Evolutionary conservation across 2,113 vertebrate genomes (phyloP), one percentile per base, ranked within the genome.

Genomic region (Heterocephalus glaber): DNA sequence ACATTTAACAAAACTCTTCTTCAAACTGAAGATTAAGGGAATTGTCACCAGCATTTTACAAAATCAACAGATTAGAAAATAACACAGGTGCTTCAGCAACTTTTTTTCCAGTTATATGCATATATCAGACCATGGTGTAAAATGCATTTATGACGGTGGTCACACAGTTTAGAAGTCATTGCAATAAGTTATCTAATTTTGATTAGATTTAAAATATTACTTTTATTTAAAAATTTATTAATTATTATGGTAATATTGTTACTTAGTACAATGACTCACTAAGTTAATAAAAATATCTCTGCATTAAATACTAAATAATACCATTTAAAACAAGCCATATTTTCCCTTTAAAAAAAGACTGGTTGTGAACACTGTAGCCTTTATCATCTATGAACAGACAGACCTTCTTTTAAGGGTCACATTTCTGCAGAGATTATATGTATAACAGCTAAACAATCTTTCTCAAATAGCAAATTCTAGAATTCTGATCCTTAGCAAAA

Each of bases 251-350:
- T 84, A 7, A 4, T 79, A 56, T 65, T 82, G 77, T 84, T 84
- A 54, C 70, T 82, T 63, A 80, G 82, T 47, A 88, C n/a, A 65
- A 83, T 35, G 20, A 80, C 4, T 85, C 24, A 92, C 10, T 86
- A 90, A 96, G 49, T 38, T 91, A 91, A 89, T 92, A 94, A 92
- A 95, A 90, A 66, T 56, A 77, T 80, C 9, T 89, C 65, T 90
- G 54, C 49, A 77, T 92, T 84, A 95, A 72, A 91, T 80, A 76
- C 2, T 92, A 68, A 82, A 80, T 81, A 61, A 26, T 61, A n/a
- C 22, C 41, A 84, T 52, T 93, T 79, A 35, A 72, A 96, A 90
- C 38, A 86, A 61, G 33, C 33, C 26, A 58, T 60, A 86, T 96
- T 95, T 68, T 14, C 65, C 16, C 9, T 82, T 85, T 66, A 83